Conservation (phyloP, 1,140 invertebrate genomes). For the Drosophila kikkawai region DNA sequence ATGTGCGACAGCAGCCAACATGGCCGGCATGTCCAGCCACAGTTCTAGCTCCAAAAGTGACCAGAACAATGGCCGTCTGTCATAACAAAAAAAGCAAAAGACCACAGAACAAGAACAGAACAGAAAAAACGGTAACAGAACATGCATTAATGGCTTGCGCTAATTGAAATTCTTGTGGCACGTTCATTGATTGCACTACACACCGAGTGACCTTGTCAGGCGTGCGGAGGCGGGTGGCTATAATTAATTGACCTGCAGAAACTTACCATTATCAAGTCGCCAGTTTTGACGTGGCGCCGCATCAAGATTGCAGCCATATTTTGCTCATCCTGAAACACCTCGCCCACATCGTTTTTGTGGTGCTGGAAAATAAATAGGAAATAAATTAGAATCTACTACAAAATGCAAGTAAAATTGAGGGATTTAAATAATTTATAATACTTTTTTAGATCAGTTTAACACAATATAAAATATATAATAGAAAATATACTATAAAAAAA, state of each 20-base stretch:
- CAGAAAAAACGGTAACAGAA: constrained; percentile 40
- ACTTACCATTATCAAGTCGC: constrained; percentile 93
- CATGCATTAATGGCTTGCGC: constrained; percentile 48
- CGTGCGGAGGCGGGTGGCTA: background rate
- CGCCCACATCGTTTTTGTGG: constrained; percentile 89
- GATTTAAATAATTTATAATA: background rate
- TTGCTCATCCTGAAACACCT: constrained; percentile 93
- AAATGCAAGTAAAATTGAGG: background rate
- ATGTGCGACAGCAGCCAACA: constrained; percentile 47
- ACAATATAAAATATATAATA: too few relatives aligned
- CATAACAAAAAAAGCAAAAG: constrained; percentile 46
- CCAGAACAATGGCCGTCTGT: constrained; percentile 69
- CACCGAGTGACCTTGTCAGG: constrained; percentile 52
- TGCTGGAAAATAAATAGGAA: constrained; percentile 85
- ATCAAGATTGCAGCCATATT: constrained; percentile 94
- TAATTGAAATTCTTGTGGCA: constrained; percentile 77
- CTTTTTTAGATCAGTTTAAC: background rate
- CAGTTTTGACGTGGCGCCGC: constrained; percentile 90
- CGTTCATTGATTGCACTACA: constrained; percentile 45
- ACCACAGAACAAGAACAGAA: constrained; percentile 29
- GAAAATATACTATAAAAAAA: too few relatives aligned
- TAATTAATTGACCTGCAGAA: background rate
- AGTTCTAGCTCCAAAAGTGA: constrained; percentile 39
- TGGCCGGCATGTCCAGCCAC: constrained; percentile 25
- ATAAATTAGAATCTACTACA: background rate